These are phyloP conservation scores for Phortica variegata DNA, from an alignment of 1,140 invertebrate genomes.

Conservation along the genomic window DNA sequence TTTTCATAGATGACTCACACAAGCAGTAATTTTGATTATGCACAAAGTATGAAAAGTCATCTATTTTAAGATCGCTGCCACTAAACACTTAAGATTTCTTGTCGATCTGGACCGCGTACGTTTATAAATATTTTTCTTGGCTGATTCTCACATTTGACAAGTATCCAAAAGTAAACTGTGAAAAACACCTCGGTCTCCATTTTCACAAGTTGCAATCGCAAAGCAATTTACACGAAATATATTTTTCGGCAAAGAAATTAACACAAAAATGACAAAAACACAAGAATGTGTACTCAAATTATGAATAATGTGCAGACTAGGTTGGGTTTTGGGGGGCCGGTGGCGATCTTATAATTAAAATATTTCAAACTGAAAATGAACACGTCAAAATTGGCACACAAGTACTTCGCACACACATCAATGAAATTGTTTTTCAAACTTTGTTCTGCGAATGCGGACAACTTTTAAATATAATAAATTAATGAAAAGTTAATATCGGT, in stretches of 20 bases:
- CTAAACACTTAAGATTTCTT: too few relatives aligned
- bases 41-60: neutral
- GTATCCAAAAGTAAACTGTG: constrained; percentile 19
- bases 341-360: too few relatives aligned
- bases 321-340: too few relatives aligned
- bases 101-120: too few relatives aligned
- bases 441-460: too few relatives aligned
- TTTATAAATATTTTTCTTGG: constrained; percentile 12
- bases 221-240: constrained; percentile 30
- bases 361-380: constrained; percentile 23
- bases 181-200: constrained; percentile 20
- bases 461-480: too few relatives aligned
- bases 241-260: constrained; percentile 8
- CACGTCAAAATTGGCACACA: constrained; percentile 23
- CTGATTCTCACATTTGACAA: constrained; percentile 18
- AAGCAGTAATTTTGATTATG: neutral
- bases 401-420: too few relatives aligned
- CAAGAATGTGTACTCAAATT: constrained; percentile 3
- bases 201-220: constrained; percentile 10
- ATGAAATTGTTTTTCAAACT: too few relatives aligned
- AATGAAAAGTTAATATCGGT: too few relatives aligned
- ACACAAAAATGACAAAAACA: constrained; percentile 14
- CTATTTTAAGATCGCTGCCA: constrained; percentile 9
- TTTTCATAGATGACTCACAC: constrained; percentile 3
- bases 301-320: too few relatives aligned